A percentile compares a stretch with the other conserved stretches of the same genome.
Conservation (phyloP, 2,797 vertebrate genomes). For the Lepilemur septentrionalis region DNA sequence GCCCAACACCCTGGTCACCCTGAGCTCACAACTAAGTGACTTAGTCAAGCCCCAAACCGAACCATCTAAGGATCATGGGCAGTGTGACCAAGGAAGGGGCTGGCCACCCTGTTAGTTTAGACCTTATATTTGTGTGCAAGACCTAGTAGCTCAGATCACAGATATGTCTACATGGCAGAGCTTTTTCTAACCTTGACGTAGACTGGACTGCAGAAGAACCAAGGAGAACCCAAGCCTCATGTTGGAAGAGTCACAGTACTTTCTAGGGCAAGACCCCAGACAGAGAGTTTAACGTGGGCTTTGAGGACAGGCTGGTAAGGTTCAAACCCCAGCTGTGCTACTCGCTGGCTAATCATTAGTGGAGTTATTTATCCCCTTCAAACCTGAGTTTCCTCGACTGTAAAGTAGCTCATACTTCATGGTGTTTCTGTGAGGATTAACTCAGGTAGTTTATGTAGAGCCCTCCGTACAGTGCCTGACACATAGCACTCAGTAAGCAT, state of each 20-base stretch:
- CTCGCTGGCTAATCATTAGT: background rate
- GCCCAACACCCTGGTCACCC: background rate
- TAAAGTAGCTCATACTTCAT: background rate
- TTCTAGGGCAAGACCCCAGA: background rate
- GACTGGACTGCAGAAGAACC: background rate
- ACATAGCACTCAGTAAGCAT: background rate
- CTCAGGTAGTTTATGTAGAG: slow-evolving; percentile 53
- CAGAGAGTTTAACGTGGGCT: background rate
- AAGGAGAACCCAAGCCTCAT: background rate
- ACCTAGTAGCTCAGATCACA: background rate
- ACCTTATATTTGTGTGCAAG: background rate
- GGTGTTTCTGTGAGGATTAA: slow-evolving; percentile 30
- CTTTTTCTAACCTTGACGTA: background rate
- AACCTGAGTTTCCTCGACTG: background rate
- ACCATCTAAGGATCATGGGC: background rate
- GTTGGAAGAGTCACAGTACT: background rate
- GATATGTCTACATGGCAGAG: background rate
- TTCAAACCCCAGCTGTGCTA: background rate
- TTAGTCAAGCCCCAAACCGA: background rate
- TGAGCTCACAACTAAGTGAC: background rate
- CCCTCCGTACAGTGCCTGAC: background rate
- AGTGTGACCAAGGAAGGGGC: background rate
- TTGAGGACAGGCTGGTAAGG: background rate
- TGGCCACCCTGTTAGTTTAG: too few species aligned
- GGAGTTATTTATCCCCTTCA: background rate